Evolutionary conservation across 2,888 invertebrate species (phyloP).

Genomic region (Mythimna albipuncta): DNA sequence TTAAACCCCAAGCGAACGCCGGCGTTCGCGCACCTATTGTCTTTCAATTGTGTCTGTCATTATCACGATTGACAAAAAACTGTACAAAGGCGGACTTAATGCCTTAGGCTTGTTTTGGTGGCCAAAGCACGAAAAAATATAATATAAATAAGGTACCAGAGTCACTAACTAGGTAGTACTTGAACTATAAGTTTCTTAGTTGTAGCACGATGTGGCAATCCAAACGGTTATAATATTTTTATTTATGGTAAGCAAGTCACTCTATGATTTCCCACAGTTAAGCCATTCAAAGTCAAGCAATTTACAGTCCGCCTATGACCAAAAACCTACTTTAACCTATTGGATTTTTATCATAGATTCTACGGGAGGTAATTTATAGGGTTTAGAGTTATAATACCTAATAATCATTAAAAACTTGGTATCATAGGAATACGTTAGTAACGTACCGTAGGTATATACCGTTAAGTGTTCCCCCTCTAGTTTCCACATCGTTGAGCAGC

Average conservation of each 20-base stretch:
- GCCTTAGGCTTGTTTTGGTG: no score
- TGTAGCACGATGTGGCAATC: neutral
- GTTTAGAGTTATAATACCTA: neutral
- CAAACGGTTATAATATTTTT: neutral
- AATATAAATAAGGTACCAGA: no score
- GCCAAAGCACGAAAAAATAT: no score
- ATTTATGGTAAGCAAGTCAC: neutral
- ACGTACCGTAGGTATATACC: slow-evolving; percentile 32
- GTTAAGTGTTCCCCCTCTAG: slow-evolving; percentile 45
- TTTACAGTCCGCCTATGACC: neutral
- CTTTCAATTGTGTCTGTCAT: no score
- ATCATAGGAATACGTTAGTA: slow-evolving; percentile 32
- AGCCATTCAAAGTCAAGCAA: neutral
- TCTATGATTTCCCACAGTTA: neutral
- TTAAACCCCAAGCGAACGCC: no score
- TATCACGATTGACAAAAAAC: no score
- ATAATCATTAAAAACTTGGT: neutral
- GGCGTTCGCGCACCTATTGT: no score
- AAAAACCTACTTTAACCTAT: neutral
- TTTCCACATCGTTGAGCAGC: slow-evolving; percentile 44
- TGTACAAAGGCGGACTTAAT: no score
- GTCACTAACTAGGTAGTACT: no score
- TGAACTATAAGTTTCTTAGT: no score
- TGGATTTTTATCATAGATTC: neutral
- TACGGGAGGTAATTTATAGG: neutral